Evolutionary conservation across 2,888 invertebrate species (phyloP).

Genomic region (Aricia artaxerxes): DNA sequence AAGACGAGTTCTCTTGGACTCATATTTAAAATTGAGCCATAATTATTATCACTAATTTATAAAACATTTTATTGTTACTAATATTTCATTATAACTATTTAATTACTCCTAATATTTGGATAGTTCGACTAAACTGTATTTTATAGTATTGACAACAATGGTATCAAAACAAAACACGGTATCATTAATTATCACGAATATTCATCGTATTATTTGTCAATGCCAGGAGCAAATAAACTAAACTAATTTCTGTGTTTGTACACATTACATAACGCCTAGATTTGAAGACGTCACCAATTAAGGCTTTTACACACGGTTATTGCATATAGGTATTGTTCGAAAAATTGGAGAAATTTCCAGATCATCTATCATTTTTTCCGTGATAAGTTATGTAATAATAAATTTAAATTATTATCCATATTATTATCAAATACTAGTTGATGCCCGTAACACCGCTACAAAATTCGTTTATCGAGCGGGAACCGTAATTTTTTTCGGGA

Average conservation of each 20-base stretch:
- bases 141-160: not conserved
- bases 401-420: too few relatives aligned
- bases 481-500: too few relatives aligned
- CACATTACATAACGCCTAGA: not conserved
- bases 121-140: not conserved
- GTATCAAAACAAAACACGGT: not conserved
- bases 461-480: too few relatives aligned
- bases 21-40: too few relatives aligned
- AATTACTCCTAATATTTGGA: not conserved
- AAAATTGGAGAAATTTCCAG: not conserved
- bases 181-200: slow-evolving; percentile 10
- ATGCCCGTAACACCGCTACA: too few relatives aligned
- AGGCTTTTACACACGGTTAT: not conserved
- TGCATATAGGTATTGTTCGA: not conserved
- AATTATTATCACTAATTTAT: too few relatives aligned
- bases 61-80: not conserved
- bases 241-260: slow-evolving; percentile 10
- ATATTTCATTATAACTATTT: too few relatives aligned
- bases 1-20: too few relatives aligned
- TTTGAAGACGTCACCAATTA: slow-evolving; percentile 3
- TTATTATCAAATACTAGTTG: too few relatives aligned
- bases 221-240: slow-evolving; percentile 16
- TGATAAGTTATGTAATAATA: too few relatives aligned
- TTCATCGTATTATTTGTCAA: slow-evolving; percentile 11
- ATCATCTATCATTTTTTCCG: too few relatives aligned